phyloP scores from a whole-genome alignment of 1,140 invertebrate species.

The Steinernema feltiae region DNA sequence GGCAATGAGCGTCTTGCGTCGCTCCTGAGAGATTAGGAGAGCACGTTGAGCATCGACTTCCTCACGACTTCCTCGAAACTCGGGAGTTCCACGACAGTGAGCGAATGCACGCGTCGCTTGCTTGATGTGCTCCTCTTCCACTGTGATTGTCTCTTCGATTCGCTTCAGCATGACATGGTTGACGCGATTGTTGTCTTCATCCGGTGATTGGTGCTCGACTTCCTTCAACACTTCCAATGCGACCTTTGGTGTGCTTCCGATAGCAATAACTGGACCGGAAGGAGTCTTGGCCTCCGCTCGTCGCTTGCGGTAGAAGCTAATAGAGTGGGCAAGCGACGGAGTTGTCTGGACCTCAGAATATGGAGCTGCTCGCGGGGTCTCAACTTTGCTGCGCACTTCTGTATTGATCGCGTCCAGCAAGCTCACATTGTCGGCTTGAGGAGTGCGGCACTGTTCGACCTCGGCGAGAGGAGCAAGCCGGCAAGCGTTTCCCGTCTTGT shows the following conservation, averaged over 20 bases:
- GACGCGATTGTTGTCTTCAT: neutral
- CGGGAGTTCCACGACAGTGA: neutral
- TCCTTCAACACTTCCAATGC: neutral
- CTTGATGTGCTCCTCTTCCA: conserved; percentile 2
- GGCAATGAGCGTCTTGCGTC: neutral
- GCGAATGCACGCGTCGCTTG: neutral
- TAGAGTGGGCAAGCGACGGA: neutral
- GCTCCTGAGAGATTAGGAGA: neutral
- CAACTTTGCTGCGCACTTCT: neutral
- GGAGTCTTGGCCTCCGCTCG: neutral
- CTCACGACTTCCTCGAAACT: neutral
- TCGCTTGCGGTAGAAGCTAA: conserved; percentile 3
- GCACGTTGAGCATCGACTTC: neutral
- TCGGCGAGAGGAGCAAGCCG: neutral
- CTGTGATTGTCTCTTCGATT: neutral
- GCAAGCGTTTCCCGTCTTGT: neutral
- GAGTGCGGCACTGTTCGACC: neutral
- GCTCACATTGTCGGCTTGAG: neutral
- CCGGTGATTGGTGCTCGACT: neutral
- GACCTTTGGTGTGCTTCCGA: neutral
- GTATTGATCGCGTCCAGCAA: neutral
- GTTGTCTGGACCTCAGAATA: neutral
- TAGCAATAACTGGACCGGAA: neutral
- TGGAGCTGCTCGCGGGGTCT: neutral
- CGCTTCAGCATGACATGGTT: neutral